Percentiles rank a stretch among this genome's conserved stretches.
phyloP scores from a whole-genome alignment of 2,113 vertebrate species.

The Candoia aspera region DNA sequence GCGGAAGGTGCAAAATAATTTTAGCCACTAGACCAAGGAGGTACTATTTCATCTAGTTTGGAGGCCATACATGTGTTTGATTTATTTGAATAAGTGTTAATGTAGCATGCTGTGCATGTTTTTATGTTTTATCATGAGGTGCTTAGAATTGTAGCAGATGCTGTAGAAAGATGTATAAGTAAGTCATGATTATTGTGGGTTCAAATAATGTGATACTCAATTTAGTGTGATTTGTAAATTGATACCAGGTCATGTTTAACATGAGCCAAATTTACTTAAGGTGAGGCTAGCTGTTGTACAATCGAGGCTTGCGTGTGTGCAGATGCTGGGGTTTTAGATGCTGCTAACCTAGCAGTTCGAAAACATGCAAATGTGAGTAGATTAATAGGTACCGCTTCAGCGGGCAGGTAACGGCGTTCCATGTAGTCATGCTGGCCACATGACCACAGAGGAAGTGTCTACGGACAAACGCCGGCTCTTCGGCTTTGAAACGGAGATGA shows the following conservation, averaged over 20 bases:
- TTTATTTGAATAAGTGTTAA: neutral
- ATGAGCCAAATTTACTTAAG: neutral
- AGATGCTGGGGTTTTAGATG: neutral
- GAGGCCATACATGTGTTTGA: neutral
- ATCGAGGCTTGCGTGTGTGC: neutral
- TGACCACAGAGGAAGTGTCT: no score
- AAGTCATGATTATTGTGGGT: neutral
- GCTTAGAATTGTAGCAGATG: neutral
- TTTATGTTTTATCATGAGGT: neutral
- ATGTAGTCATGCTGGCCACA: no score
- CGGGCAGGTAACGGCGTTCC: no score
- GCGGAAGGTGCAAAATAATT: neutral
- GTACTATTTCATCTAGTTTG: neutral
- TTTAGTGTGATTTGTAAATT: neutral
- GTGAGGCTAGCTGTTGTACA: neutral
- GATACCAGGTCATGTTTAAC: neutral
- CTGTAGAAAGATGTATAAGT: neutral
- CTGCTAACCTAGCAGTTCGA: no score
- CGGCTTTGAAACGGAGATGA: no score
- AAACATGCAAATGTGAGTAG: no score
- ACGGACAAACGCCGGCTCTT: no score
- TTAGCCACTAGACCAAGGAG: neutral
- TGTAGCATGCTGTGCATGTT: neutral
- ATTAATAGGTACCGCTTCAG: no score
- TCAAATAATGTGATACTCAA: neutral